Conservation (phyloP, 2,113 vertebrate species). For the Thymallus thymallus region DNA sequence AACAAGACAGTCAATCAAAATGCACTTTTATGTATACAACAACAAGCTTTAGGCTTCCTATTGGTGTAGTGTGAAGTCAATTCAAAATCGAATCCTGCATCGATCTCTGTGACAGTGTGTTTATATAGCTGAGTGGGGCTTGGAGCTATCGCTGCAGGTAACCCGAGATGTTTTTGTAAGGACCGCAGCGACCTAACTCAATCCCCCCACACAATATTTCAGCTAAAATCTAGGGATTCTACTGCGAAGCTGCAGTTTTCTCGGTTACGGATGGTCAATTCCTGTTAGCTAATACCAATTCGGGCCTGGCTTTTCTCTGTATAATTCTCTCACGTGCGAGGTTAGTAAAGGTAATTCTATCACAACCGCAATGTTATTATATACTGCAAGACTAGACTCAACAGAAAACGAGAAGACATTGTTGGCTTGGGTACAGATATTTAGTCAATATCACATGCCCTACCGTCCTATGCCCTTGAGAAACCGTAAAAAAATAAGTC, state of each 20-base stretch:
- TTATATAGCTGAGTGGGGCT: not conserved
- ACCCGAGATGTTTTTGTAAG: slow-evolving; percentile 22
- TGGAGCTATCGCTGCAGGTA: slow-evolving; percentile 21
- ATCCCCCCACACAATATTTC: not conserved
- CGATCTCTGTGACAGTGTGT: not conserved
- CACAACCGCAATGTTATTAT: slow-evolving; percentile 17
- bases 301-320: not conserved
- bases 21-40: not conserved
- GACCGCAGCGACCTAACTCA: slow-evolving; percentile 13
- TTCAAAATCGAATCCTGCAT: not conserved
- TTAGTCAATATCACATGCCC: not conserved
- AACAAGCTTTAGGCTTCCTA: not conserved
- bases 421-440: not conserved
- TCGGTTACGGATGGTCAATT: not conserved
- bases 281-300: not conserved
- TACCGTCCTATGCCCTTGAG: slow-evolving; percentile 21
- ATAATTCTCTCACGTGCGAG: not conserved
- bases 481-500: slow-evolving; percentile 25
- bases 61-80: not conserved
- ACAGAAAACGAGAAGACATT: not conserved
- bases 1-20: not conserved
- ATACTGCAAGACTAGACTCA: not conserved
- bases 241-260: not conserved
- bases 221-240: not conserved
- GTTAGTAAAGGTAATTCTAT: slow-evolving; percentile 16